phyloP scores from a whole-genome alignment of 1,140 invertebrate species.

The Sinella curviseta region DNA sequence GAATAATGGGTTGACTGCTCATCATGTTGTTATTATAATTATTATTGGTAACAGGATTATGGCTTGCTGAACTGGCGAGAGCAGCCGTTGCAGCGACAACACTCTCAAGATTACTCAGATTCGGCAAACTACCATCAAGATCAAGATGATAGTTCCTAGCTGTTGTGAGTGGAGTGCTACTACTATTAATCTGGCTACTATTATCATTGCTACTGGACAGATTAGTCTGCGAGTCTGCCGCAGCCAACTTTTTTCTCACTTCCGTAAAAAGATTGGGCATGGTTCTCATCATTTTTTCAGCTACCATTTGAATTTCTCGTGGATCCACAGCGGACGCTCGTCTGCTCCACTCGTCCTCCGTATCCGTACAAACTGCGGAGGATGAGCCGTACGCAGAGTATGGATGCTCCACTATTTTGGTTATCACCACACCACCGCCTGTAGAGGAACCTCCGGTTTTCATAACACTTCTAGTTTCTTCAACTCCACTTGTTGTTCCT shows the following conservation, averaged over 20 bases:
- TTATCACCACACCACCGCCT: not conserved
- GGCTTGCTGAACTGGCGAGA: not conserved
- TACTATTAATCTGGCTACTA: not conserved
- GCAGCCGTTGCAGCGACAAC: constrained; percentile 20
- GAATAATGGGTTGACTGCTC: not conserved
- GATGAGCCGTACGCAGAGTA: not conserved
- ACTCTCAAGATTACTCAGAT: constrained; percentile 22
- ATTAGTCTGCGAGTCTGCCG: not conserved
- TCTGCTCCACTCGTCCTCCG: constrained; percentile 14
- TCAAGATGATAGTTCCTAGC: not conserved
- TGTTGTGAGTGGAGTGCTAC: not conserved
- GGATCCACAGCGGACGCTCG: not conserved
- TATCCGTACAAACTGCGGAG: not conserved
- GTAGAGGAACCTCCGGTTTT: not conserved
- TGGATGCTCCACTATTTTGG: constrained; percentile 9
- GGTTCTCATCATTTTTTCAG: constrained; percentile 7
- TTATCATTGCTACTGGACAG: constrained; percentile 15
- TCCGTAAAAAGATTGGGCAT: constrained; percentile 7
- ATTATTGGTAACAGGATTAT: not conserved
- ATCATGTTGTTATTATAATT: not conserved
- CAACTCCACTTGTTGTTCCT: too few relatives aligned
- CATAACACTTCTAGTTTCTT: too few relatives aligned
- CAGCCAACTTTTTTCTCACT: not conserved
- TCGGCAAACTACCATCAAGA: constrained; percentile 18
- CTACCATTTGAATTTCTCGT: constrained; percentile 15